phyloP scores from a whole-genome alignment of 2,888 invertebrate genomes.

The Aphodius sticticus region DNA sequence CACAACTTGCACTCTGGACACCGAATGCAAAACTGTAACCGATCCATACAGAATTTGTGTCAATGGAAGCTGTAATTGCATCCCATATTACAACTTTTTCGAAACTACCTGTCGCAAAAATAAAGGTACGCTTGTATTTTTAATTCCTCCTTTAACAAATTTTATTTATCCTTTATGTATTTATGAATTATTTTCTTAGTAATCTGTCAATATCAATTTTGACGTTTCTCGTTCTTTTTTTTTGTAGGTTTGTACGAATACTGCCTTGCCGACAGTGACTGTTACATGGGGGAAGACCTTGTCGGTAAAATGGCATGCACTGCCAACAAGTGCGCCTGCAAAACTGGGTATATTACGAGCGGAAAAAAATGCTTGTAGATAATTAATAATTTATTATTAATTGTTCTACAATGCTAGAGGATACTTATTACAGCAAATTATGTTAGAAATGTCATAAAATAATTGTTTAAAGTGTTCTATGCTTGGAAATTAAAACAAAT shows the following conservation, averaged over 20 bases:
- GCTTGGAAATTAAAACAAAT: no score
- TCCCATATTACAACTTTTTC: conserved; percentile 11
- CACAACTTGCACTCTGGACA: neutral
- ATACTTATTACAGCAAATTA: neutral
- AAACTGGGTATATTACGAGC: conserved; percentile 17
- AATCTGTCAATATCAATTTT: neutral
- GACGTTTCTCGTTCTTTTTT: neutral
- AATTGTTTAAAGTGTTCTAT: no score
- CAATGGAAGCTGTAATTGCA: conserved; percentile 11
- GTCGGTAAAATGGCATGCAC: conserved; percentile 17
- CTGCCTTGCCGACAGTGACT: conserved; percentile 20
- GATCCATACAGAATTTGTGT: conserved; percentile 17
- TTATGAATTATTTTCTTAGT: neutral
- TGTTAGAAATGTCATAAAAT: no score
- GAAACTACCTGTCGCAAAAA: conserved; percentile 11
- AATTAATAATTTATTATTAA: neutral
- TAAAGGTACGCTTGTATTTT: neutral
- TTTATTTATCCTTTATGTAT: neutral
- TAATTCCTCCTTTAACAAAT: neutral
- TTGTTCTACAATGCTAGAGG: neutral
- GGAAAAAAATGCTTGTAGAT: conserved; percentile 7
- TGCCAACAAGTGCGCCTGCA: conserved; percentile 15
- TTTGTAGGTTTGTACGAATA: conserved; percentile 14
- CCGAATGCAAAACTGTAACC: conserved; percentile 4
- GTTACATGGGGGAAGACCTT: conserved; percentile 22